Base-by-base conservation (phyloP, 2,797 vertebrate genomes). In the Fratercula arctica region DNA sequence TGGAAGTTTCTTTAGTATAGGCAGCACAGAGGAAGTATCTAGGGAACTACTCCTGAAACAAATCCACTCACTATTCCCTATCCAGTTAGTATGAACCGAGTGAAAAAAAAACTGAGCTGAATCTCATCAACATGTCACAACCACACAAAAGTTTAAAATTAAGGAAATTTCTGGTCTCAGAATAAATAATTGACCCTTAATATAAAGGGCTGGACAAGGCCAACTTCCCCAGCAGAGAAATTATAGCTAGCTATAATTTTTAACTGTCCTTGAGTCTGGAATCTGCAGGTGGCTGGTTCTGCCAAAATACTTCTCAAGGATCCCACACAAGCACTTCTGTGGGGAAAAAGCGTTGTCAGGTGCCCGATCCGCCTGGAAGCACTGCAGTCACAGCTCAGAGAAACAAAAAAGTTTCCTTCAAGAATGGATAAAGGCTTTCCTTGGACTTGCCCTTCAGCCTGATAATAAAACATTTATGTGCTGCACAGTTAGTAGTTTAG, bases 271-370 rank as follows among this genome's bases (percentile, higher is more conserved):
- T 31, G 37, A 85, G 51, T 45, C 31, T 41, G 33, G 18, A 82
- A 84, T 37, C 29, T 82, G 67, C 31, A 67, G 33, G 28, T 66
- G 63, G 85, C 41, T 85, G 17, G 23, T 48, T 91, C 77, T 94
- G 77, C 85, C 78, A 76, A 79, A 90, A 91, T 11, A 9, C 33
- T 69, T 82, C 60, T 28, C 10, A 3, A 39, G 67, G 45, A 73
- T 20, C 31, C 43, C 1, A 1, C 68, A 72, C 1, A 1, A 64
- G 51, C 29, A 57, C 56, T 73, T 83, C 56, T 29, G 19, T 14
- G 19, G 24, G 48, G 61, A n/a, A n/a, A 28, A 56, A n/a, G 46
- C 21, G 11, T 48, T 48, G 46, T 48, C 0, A 0, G 28, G 23
- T 13, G 14, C 24, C 39, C 78, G 28, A 20, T 35, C 25, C 1